Evolutionary conservation across 1,140 invertebrate species (phyloP).

Genomic region (Drosophila persimilis): DNA sequence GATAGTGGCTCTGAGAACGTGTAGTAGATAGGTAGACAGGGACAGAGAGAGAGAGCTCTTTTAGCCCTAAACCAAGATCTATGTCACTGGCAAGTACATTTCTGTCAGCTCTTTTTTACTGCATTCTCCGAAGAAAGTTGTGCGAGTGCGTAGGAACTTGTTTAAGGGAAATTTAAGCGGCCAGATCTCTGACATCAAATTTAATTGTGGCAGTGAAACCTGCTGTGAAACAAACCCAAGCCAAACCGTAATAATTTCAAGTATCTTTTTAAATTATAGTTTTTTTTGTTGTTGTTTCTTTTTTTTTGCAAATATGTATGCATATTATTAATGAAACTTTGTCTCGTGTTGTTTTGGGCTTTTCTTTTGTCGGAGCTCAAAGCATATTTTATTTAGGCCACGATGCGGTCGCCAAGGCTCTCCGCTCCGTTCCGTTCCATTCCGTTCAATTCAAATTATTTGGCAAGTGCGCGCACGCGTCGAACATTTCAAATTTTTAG

Average conservation of each 20-base stretch:
- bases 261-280: conserved; percentile 14
- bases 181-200: conserved; percentile 55
- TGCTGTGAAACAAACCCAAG: conserved; percentile 16
- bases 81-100: conserved; percentile 31
- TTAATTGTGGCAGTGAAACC: conserved; percentile 63
- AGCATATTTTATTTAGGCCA: conserved; percentile 72
- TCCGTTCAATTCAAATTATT: conserved; percentile 60
- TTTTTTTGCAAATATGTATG: conserved; percentile 34
- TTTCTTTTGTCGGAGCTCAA: conserved; percentile 34
- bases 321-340: conserved; percentile 24
- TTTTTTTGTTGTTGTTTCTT: conserved; percentile 26
- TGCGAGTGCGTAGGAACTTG: conserved; percentile 51
- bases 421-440: conserved; percentile 47
- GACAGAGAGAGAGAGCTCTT: too few relatives aligned
- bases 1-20: conserved; percentile 45
- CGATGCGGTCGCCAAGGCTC: conserved; percentile 60
- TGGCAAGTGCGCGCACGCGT: conserved; percentile 70
- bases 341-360: conserved; percentile 18
- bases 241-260: conserved; percentile 23
- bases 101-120: conserved; percentile 21
- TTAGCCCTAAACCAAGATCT: conserved; percentile 10
- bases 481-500: conserved; percentile 67
- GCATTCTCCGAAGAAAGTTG: conserved; percentile 53
- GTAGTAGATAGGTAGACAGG: neutral
- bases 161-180: conserved; percentile 45